Percentiles rank a stretch among this genome's conserved stretches.
These are phyloP conservation scores for Chionoecetes opilio DNA, from an alignment of 1,140 invertebrate genomes.

Conservation along the genomic window DNA sequence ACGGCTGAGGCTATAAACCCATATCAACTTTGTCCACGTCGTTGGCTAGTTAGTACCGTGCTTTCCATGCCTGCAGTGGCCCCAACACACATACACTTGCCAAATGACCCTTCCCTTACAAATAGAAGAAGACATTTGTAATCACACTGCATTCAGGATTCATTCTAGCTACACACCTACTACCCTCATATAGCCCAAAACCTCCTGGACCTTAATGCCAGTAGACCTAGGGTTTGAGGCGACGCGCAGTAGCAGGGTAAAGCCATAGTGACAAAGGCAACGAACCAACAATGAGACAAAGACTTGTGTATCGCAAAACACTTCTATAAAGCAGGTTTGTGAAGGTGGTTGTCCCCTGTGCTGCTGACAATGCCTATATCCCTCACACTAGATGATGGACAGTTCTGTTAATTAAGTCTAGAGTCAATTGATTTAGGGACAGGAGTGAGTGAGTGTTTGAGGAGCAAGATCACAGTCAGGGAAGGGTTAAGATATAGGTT, in stretches of 20 bases:
- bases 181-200: no score
- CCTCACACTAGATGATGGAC: background rate
- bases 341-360: background rate
- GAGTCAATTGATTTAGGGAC: background rate
- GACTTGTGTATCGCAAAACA: conserved; percentile 39
- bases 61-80: background rate
- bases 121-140: no score
- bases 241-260: background rate
- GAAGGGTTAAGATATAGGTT: background rate
- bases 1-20: conserved; percentile 42
- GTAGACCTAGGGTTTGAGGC: background rate
- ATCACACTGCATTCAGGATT: no score
- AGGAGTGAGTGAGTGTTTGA: background rate
- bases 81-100: no score
- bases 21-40: conserved; percentile 62
- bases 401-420: background rate
- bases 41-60: conserved; percentile 47
- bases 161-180: no score
- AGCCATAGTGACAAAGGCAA: conserved; percentile 6
- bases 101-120: no score
- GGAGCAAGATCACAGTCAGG: conserved; percentile 24
- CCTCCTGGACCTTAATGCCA: no score
- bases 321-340: background rate
- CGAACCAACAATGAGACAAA: conserved; percentile 70
- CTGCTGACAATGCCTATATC: background rate